phyloP scores from a whole-genome alignment of 2,797 vertebrate species.

The Miichthys miiuy region DNA sequence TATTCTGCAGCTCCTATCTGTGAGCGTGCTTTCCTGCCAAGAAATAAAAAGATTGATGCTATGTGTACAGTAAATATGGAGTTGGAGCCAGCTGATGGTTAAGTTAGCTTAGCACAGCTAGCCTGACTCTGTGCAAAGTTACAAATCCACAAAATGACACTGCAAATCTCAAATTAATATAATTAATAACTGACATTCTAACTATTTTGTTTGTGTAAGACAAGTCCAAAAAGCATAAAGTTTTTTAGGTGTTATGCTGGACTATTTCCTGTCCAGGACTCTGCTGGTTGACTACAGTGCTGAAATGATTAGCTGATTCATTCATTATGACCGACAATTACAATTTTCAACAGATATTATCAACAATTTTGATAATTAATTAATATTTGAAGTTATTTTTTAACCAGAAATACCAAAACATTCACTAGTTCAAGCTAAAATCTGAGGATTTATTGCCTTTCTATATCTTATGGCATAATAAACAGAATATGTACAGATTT shows the following conservation, averaged over 20 bases:
- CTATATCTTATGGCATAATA: not conserved
- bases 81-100: not conserved
- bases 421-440: not conserved
- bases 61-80: too few species aligned
- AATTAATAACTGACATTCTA: not conserved
- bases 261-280: not conserved
- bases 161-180: too few species aligned
- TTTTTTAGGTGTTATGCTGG: not conserved
- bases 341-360: not conserved
- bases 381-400: not conserved
- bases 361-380: not conserved
- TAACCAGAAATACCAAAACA: not conserved
- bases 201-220: not conserved
- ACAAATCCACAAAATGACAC: not conserved
- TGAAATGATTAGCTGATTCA: not conserved
- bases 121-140: not conserved
- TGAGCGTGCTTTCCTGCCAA: too few species aligned
- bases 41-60: not conserved
- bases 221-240: not conserved
- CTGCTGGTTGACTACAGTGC: not conserved
- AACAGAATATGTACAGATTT: not conserved
- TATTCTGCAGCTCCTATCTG: not conserved
- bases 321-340: not conserved
- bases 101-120: conserved; percentile 1
- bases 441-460: not conserved